phyloP scores from a whole-genome alignment of 1,140 invertebrate species.

The Tetragnatha versicolor region DNA sequence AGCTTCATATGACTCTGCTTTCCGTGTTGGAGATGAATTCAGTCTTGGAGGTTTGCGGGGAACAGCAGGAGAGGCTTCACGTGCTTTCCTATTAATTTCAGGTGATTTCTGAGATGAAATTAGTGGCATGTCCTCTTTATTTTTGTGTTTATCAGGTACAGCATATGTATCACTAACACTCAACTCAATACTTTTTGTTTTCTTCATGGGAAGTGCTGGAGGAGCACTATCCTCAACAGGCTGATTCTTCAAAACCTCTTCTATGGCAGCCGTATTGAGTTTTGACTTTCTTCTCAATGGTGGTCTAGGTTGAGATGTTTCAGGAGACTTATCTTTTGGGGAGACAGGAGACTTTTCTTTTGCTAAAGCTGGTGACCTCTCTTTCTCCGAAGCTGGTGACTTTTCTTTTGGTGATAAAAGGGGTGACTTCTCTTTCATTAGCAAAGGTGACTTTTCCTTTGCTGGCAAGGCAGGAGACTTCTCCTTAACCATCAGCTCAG shows the following conservation, averaged over 20 bases:
- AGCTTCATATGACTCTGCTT: not conserved
- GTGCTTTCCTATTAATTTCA: not conserved
- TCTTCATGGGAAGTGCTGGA: slow-evolving; percentile 26
- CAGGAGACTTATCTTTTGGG: not conserved
- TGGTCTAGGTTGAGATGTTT: slow-evolving; percentile 2
- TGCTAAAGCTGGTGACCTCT: not conserved
- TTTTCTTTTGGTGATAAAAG: no score
- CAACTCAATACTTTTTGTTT: slow-evolving; percentile 4
- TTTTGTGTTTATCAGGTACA: slow-evolving; percentile 6
- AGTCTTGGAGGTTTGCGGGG: slow-evolving; percentile 33
- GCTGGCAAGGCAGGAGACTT: no score
- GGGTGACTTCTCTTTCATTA: no score
- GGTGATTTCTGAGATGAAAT: not conserved
- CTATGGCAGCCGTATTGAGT: slow-evolving; percentile 32
- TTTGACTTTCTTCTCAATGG: slow-evolving; percentile 47
- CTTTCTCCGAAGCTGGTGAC: no score
- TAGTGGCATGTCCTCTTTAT: not conserved
- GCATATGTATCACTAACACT: slow-evolving; percentile 27
- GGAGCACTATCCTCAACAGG: slow-evolving; percentile 12
- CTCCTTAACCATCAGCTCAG: no score
- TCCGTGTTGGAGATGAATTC: not conserved
- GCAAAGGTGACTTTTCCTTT: no score
- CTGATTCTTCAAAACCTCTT: slow-evolving; percentile 42
- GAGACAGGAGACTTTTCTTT: not conserved
- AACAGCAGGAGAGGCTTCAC: not conserved